Base-by-base conservation (phyloP, 2,888 invertebrate species). In the Hypsopygia costalis region DNA sequence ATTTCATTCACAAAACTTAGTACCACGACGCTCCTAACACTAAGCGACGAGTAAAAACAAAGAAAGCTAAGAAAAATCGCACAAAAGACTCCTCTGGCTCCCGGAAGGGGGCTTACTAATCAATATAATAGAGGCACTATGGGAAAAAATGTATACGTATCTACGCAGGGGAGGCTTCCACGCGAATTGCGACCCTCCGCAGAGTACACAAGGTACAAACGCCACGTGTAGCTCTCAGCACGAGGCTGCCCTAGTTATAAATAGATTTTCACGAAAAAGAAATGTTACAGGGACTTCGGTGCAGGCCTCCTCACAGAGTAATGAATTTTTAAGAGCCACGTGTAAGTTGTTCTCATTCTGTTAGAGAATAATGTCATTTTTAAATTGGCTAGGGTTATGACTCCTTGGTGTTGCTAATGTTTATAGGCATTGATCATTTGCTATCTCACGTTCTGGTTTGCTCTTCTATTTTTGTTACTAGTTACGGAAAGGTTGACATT, bases 251-350 rank as follows among this genome's bases (percentile, higher is more conserved):
- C 87, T 87, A 87, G 83, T 88, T 88, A 88, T 88, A 88, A 88
- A 88, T 88, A 88, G 87, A 88, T 88, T 88, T 88, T 86, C 86
- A 85, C 88, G 87, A 86, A 87, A 87, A 88, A 88, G 87, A 88
- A 88, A 88, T 82, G 87, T 87, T 86, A 82, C 87, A 83, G 85
- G 81, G 87, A 81, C 83, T 86, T 81, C 76, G 85, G 80, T 86
- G 87, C 87, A 87, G 79, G 83, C 78, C 69, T 68, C 55, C 53
- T 62, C 67, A 57, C 69, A 87, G 86, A 71, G 75, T 65, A 81
- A 50, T 55, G 11, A 11, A 47, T 44, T 44, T 22, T 36, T 41
- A 42, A 65, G 65, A 81, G 74, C 55, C 12, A 9, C 7, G 8
- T 41, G 29, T 27, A 11, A 16, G 31, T 29, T n/a, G 33, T 40